Percentiles rank a stretch among this genome's conserved stretches.
These are phyloP conservation scores for Vidua macroura DNA, from an alignment of 2,113 vertebrate species.

Conservation along the genomic window DNA sequence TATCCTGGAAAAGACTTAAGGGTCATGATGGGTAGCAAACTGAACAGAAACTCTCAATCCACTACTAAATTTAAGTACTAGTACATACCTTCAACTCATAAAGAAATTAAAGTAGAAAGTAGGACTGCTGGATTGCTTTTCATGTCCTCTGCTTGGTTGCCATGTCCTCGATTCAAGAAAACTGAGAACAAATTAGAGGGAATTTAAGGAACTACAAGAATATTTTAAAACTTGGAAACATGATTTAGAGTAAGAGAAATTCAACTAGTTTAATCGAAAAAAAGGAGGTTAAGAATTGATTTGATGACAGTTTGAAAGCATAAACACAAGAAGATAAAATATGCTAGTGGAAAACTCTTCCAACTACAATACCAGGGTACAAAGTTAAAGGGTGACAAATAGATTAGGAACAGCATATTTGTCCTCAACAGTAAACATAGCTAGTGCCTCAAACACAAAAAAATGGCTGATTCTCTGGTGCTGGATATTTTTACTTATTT, in stretches of 20 bases:
- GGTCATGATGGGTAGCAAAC: background rate
- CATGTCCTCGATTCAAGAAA: background rate
- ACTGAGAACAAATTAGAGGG: background rate
- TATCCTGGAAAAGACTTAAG: background rate
- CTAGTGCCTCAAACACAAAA: background rate
- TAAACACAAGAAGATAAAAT: background rate
- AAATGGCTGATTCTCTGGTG: background rate
- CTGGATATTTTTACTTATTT: background rate
- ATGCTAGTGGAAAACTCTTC: background rate
- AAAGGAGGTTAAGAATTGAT: background rate
- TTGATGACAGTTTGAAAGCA: background rate
- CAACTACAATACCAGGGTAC: background rate
- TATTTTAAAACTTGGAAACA: background rate
- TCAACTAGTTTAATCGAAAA: background rate
- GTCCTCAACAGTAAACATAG: background rate
- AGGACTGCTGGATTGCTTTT: background rate
- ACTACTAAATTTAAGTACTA: background rate
- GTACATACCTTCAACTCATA: background rate
- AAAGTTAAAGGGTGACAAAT: background rate
- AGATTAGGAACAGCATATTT: background rate
- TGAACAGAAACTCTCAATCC: background rate
- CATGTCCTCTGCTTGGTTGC: background rate
- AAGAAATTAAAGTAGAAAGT: background rate
- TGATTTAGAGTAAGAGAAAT: background rate
- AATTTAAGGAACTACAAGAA: background rate